phyloP scores from a whole-genome alignment of 2,113 vertebrate genomes.

The Ceuthmochares aereus region DNA sequence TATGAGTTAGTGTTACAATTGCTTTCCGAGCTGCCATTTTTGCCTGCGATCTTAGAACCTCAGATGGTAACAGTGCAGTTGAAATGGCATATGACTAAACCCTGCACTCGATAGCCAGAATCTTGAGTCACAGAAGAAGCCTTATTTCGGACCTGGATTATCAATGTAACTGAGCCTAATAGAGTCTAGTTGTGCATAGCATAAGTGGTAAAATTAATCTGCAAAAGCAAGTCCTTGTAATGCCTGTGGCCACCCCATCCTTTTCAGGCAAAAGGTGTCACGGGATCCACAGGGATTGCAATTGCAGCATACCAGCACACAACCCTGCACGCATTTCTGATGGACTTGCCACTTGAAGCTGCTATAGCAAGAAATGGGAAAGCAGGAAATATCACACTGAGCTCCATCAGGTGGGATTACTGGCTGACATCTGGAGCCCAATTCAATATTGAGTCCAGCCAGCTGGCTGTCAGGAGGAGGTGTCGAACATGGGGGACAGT shows the following conservation, averaged over 20 bases:
- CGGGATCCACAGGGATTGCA: not conserved
- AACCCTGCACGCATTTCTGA: not conserved
- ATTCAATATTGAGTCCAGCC: not conserved
- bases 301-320: no score
- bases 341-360: not conserved
- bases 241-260: fast-evolving
- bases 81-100: not conserved
- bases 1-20: not conserved
- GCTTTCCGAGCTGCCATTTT: not conserved
- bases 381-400: not conserved
- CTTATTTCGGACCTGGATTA: not conserved
- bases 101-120: not conserved
- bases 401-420: not conserved
- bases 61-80: not conserved
- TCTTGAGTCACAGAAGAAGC: not conserved
- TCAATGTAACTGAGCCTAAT: not conserved
- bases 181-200: not conserved
- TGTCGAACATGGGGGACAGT: fast-evolving
- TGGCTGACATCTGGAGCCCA: not conserved
- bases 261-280: fast-evolving
- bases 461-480: not conserved
- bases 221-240: not conserved
- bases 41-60: not conserved
- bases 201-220: not conserved
- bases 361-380: not conserved